Evolutionary conservation across 64 coral and sea anemone genomes (phyloP), one percentile per base, ranked within the genome.

Genomic region (Pachyseris speciosa): DNA sequence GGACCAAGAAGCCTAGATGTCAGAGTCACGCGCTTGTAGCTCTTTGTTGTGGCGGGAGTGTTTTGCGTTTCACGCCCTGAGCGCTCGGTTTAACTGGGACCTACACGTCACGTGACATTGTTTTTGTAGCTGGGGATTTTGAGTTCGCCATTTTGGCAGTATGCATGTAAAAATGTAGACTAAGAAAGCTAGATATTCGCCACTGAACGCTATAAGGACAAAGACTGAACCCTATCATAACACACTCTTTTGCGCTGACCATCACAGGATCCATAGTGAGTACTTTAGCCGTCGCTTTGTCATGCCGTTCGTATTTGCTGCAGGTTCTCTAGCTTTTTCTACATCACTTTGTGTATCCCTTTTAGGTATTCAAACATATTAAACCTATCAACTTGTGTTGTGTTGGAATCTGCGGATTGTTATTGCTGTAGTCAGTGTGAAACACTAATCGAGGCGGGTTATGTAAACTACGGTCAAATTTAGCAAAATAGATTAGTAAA

Each of bases 361-460:
- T 64, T 64, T 64, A 64, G 59, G 59, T 64, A 64, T 64, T 64
- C 59, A 22, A 64, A 64, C 59, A 64, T 64, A 64, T 64, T 64
- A 64, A 64, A 64, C 59, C 59, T 64, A 64, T 64, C 59, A 64
- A 64, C 24, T 64, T 64, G 59, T 64, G 59, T 64, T 58, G 53
- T 58, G 53, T 58, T 58, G 53, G 53, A 58, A 58, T 58, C 53
- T 58, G 20, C 53, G 53, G 59, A 64, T 64, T 64, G 59, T 64
- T 64, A 24, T 64, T 64, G 20, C 20, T 64, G 59, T 26, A 22
- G 59, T 64, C 59, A 64, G 59, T 64, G 59, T 22, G 59, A 64
- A 64, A 64, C 59, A 64, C n/a, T n/a, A n/a, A n/a, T n/a, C n/a
- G n/a, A n/a, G n/a, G n/a, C n/a, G n/a, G n/a, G n/a, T n/a, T n/a